phyloP scores from a whole-genome alignment of 2,113 vertebrate genomes.

The Natator depressus region DNA sequence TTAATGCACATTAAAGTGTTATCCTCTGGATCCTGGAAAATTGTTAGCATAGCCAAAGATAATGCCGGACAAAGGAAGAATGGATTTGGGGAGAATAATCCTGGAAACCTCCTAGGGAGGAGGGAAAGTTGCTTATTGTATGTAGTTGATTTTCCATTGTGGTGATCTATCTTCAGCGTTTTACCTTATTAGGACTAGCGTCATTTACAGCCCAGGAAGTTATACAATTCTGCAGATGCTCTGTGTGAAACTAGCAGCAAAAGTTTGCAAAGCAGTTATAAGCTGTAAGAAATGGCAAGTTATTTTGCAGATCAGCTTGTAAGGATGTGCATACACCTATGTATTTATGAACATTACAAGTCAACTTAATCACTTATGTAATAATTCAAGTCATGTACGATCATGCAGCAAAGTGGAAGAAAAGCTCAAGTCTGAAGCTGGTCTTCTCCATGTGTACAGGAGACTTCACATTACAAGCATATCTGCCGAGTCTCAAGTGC shows the following conservation, averaged over 20 bases:
- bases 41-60: background rate
- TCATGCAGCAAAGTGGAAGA: constrained; percentile 50
- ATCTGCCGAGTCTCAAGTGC: background rate
- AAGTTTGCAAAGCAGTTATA: background rate
- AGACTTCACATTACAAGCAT: background rate
- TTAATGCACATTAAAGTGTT: background rate
- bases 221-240: background rate
- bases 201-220: background rate
- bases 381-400: background rate
- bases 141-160: background rate
- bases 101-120: background rate
- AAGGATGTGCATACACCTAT: background rate
- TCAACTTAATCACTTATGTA: constrained; percentile 1
- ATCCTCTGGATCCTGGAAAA: background rate
- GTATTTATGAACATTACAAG: background rate
- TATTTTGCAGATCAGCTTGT: background rate
- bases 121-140: fast-evolving
- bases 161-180: background rate
- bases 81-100: background rate
- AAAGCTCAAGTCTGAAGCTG: background rate
- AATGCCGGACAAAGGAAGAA: background rate
- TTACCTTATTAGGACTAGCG: background rate
- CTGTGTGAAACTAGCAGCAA: background rate
- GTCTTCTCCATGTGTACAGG: background rate
- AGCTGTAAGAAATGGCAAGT: background rate